Evolutionary conservation across 2,797 vertebrate species (phyloP), one percentile per base, ranked within the genome.

Genomic region (Pangasius djambal): DNA sequence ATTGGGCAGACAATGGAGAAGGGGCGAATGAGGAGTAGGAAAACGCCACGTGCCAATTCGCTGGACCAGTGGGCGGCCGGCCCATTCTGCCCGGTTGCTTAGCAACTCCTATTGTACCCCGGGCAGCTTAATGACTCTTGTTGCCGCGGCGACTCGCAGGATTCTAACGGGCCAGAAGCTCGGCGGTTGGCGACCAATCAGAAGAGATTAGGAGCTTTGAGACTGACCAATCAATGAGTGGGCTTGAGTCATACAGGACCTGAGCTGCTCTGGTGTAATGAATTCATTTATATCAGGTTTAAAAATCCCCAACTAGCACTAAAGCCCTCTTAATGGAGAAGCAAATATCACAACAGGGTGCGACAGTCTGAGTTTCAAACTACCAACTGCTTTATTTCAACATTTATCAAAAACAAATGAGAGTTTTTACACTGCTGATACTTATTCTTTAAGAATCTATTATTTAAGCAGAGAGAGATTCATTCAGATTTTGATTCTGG

Each of bases 51-150:
- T 93, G 92, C 93, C 94, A 94, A 94, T 95, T 95, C 92, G 94
- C 93, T 94, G 94, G 94, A 94, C 94, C 93, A 92, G 89, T 89
- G 77, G 92, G 93, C 94, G 79, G 92, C 89, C 89, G 91, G 94
- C 94, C 93, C 93, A 92, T 93, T 94, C 91, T 89, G 89, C 91
- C 92, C 4, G 89, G 95, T 96, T 96, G 94, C 96, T 92, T 94
- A 93, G 96, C 96, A 96, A 96, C 96, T 93, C 92, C 92, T 93
- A 94, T 92, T 94, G 93, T 95, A 95, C 94, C 94, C 95, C 90
- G 91, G 89, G 89, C 94, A 70, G 93, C 93, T 94, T 95, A 95
- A 95, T 96, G 95, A 95, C 94, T 96, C 90, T 94, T 94, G 95
- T 94, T 95, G 94, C 95, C 89, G 92, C 91, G 86, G 89, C 88